phyloP scores from a whole-genome alignment of 2,113 vertebrate genomes.

The Bombycilla garrulus region DNA sequence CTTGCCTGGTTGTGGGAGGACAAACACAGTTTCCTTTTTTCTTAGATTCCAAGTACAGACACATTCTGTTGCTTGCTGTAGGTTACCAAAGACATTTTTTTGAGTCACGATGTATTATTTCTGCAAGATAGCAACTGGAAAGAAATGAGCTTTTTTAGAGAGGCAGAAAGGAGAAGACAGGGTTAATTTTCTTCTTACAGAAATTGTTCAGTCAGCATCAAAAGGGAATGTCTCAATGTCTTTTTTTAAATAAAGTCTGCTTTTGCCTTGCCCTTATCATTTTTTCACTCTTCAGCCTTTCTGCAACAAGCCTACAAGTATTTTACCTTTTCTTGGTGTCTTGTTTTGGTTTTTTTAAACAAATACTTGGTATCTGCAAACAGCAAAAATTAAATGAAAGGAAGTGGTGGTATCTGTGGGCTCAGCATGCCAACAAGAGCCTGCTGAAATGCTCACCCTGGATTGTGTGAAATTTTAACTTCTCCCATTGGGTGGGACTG shows the following conservation, averaged over 20 bases:
- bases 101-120: background rate
- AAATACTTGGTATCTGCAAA: background rate
- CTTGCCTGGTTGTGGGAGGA: background rate
- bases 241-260: background rate
- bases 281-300: background rate
- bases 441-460: background rate
- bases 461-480: background rate
- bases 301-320: background rate
- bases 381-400: background rate
- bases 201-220: background rate
- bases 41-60: background rate
- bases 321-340: background rate
- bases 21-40: background rate
- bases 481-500: fast-evolving
- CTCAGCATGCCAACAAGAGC: background rate
- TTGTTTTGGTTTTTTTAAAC: background rate
- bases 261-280: background rate
- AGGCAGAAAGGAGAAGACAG: background rate
- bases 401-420: fast-evolving
- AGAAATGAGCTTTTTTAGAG: background rate
- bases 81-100: background rate
- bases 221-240: background rate
- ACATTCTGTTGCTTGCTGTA: background rate
- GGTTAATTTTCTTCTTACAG: background rate
- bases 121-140: background rate